These are phyloP conservation scores for Meda fulgida DNA, from an alignment of 2,797 vertebrate species.

Conservation along the genomic window DNA sequence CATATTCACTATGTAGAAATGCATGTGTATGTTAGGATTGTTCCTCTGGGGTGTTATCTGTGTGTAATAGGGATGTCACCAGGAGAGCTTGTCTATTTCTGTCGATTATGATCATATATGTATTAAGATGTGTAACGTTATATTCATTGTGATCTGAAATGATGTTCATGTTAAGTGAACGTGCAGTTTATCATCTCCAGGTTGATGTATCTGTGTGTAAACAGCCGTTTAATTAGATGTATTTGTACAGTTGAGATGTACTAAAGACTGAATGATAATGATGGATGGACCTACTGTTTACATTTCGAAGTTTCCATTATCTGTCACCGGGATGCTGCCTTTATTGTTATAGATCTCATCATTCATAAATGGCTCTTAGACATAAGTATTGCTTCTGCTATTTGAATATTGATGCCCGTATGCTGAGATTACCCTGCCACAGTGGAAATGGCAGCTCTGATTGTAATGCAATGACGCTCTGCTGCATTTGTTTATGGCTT, in stretches of 20 bases:
- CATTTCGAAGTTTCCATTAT: neutral
- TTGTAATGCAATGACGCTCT: conserved; percentile 41
- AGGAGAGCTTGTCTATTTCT: neutral
- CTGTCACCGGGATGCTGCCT: conserved; percentile 1
- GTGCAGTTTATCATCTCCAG: no score
- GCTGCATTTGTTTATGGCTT: conserved; percentile 63
- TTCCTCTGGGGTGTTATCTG: neutral
- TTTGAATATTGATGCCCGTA: neutral
- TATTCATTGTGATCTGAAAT: conserved; percentile 1
- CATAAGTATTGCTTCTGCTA: neutral
- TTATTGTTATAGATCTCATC: conserved; percentile 15
- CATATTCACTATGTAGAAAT: neutral
- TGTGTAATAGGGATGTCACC: neutral
- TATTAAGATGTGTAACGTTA: neutral
- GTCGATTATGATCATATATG: neutral
- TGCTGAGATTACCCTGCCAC: conserved; percentile 24
- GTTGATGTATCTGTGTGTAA: neutral
- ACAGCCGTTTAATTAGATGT: conserved; percentile 24
- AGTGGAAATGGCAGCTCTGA: conserved; percentile 33
- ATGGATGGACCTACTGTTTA: conserved; percentile 28
- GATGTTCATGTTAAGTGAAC: neutral
- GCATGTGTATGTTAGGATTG: neutral
- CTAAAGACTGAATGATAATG: neutral
- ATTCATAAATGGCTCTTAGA: neutral
- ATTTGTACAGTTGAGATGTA: conserved; percentile 13